phyloP scores from a whole-genome alignment of 2,113 vertebrate species.

The Halichoerus grypus region DNA sequence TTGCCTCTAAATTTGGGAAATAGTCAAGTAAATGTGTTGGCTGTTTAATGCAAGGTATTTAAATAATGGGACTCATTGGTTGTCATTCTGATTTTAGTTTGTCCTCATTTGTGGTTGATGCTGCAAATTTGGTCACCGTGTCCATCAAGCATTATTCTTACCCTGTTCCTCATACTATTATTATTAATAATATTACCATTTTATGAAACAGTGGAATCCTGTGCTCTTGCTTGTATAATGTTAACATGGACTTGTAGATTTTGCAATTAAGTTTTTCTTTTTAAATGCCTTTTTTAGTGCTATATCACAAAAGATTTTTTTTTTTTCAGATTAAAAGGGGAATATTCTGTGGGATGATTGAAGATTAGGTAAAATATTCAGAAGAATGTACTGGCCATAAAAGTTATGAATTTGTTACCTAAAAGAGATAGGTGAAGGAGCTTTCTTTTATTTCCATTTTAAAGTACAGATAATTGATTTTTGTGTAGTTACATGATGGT shows the following conservation, averaged over 20 bases:
- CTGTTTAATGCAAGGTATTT: neutral
- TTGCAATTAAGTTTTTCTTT: neutral
- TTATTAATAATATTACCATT: neutral
- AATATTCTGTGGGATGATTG: neutral
- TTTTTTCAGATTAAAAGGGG: conserved; percentile 16
- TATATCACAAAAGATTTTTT: neutral
- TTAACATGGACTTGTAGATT: neutral
- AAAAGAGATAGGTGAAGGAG: neutral
- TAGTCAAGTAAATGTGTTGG: neutral
- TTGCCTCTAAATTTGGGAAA: conserved; percentile 31
- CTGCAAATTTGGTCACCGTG: neutral
- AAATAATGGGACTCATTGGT: neutral
- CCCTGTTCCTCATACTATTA: neutral
- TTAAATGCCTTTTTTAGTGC: neutral
- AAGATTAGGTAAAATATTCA: conserved; percentile 26
- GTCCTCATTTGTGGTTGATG: conserved; percentile 8
- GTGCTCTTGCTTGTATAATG: neutral
- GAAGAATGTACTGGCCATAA: neutral
- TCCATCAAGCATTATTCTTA: neutral
- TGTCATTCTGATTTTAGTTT: neutral
- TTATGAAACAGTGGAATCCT: neutral
- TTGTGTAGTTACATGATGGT: neutral
- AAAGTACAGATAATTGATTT: neutral
- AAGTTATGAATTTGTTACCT: neutral
- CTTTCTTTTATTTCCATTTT: conserved; percentile 44